Percentiles rank a stretch among this genome's conserved stretches.
phyloP scores from a whole-genome alignment of 1,140 invertebrate species.

The Rhopalosiphum padi region DNA sequence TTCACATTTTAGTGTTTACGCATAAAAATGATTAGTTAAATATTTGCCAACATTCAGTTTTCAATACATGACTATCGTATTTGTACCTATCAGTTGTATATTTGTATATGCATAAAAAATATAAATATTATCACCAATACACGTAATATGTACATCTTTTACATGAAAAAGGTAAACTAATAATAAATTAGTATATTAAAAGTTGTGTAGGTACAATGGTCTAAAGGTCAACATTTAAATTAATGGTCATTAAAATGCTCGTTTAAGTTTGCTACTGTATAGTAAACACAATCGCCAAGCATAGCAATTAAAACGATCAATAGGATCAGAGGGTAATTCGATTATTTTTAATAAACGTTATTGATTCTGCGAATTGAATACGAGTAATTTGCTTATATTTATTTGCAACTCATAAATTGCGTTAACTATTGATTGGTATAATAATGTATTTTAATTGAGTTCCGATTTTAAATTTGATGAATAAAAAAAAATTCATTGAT shows the following conservation, averaged over 20 bases:
- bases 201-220: not conserved
- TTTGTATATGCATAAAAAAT: not conserved
- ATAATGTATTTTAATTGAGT: constrained; percentile 6
- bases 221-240: constrained; percentile 28
- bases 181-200: not conserved
- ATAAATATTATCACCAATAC: not conserved
- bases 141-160: not conserved
- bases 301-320: constrained; percentile 20
- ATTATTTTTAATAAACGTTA: constrained; percentile 34
- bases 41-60: not conserved
- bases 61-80: not conserved
- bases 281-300: not conserved
- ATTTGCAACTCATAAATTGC: not conserved
- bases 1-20: not conserved
- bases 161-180: not conserved
- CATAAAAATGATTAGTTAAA: not conserved
- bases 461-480: not conserved
- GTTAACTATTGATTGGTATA: not conserved
- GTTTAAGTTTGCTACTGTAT: not conserved
- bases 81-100: not conserved
- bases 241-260: constrained; percentile 5
- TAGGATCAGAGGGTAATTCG: not conserved
- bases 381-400: not conserved
- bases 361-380: constrained; percentile 9
- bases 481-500: not conserved